A percentile compares a stretch with the other conserved stretches of the same genome.
These are phyloP conservation scores for Orycteropus afer DNA, from an alignment of 2,113 vertebrate genomes.

Conservation along the genomic window DNA sequence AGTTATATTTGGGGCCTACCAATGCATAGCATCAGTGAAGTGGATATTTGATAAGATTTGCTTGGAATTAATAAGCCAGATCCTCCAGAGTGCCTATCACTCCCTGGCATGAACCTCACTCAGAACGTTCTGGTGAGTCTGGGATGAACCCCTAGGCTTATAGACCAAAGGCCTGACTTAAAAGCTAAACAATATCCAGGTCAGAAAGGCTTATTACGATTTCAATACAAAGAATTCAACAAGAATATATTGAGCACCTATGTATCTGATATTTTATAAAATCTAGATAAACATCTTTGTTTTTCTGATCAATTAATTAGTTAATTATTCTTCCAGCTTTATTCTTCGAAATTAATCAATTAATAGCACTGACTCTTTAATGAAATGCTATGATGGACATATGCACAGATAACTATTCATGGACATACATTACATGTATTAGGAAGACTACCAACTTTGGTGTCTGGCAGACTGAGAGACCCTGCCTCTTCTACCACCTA, in stretches of 20 bases:
- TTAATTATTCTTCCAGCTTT: no score
- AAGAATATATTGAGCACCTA: background rate
- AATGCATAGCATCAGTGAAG: background rate
- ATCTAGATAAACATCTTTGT: no score
- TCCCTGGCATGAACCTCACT: background rate
- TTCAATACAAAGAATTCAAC: background rate
- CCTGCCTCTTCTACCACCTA: background rate
- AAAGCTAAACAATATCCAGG: background rate
- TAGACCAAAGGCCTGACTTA: background rate
- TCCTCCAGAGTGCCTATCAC: background rate
- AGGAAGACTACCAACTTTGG: background rate
- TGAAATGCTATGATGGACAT: background rate
- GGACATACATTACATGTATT: background rate
- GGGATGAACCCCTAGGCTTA: background rate
- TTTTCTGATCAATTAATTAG: no score
- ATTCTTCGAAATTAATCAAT: no score
- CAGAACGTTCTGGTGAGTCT: background rate
- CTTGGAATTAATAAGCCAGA: background rate
- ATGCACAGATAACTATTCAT: background rate
- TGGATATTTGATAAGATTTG: background rate
- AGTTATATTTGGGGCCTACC: background rate
- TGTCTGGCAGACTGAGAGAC: fast-evolving
- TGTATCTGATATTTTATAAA: no score
- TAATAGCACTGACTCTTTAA: no score
- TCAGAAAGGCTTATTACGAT: background rate